Conservation (phyloP, 2,888 invertebrate genomes). For the Lepidonotus clava region DNA sequence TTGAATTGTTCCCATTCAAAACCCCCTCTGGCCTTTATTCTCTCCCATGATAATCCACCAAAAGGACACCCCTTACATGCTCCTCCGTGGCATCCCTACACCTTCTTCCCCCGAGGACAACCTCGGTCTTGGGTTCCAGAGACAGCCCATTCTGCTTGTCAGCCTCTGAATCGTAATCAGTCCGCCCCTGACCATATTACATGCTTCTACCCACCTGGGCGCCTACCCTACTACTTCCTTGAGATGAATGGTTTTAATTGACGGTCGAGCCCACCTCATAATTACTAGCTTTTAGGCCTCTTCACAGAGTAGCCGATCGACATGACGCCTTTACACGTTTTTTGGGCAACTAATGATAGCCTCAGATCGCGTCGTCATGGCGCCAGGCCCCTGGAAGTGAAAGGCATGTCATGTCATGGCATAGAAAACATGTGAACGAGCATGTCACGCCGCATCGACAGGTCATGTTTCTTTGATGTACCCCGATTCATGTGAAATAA, state of each 20-base stretch:
- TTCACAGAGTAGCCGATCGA: not conserved
- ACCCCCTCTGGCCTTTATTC: too few species aligned
- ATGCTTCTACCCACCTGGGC: not conserved
- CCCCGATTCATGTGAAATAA: too few species aligned
- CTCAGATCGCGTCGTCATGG: not conserved
- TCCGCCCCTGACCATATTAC: too few species aligned
- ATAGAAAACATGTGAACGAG: slow-evolving; percentile 3
- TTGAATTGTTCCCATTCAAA: too few species aligned
- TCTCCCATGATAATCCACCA: too few species aligned
- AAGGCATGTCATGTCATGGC: not conserved
- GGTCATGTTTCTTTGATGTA: not conserved
- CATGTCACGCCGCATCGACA: not conserved
- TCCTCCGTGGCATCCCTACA: too few species aligned
- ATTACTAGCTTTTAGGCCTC: slow-evolving; percentile 30
- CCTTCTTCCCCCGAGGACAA: too few species aligned
- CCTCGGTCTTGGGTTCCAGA: too few species aligned
- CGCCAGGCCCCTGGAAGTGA: not conserved
- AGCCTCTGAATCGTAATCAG: too few species aligned
- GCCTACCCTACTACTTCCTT: not conserved
- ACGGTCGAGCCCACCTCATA: not conserved
- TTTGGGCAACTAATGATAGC: not conserved
- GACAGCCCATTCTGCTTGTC: too few species aligned
- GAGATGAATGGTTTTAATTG: not conserved
- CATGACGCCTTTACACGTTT: not conserved
- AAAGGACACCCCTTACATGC: too few species aligned